A percentile compares a stretch with the other conserved stretches of the same genome.
Evolutionary conservation across 2,797 vertebrate genomes (phyloP).

Genomic region (Melanotaenia pygmaea): DNA sequence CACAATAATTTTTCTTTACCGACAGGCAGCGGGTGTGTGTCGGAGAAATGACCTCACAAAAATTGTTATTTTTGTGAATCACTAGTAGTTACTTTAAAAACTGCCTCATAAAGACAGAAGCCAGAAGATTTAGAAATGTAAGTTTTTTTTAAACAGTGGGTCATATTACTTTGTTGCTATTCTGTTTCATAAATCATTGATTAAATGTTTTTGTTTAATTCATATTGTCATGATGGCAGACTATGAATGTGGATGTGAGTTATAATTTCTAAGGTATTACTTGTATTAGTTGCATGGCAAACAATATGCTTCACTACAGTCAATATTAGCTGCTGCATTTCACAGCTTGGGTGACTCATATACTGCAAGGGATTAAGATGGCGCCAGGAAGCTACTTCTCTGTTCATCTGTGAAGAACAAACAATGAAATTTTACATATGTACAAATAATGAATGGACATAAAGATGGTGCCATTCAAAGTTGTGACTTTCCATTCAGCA

Average conservation of each 20-base stretch:
- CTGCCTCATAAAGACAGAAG: neutral
- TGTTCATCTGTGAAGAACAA: conserved; percentile 9
- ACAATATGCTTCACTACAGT: neutral
- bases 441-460: conserved; percentile 8
- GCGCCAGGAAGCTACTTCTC: conserved; percentile 13
- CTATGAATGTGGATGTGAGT: neutral
- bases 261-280: neutral
- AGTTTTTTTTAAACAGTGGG: neutral
- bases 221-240: neutral
- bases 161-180: too few species aligned
- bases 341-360: conserved; percentile 1
- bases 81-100: neutral
- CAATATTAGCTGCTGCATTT: conserved; percentile 3
- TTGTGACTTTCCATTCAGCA: neutral
- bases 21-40: conserved; percentile 16
- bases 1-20: neutral
- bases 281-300: neutral
- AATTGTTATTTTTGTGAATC: conserved; percentile 2
- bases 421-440: conserved; percentile 14
- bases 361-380: conserved; percentile 7
- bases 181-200: too few species aligned
- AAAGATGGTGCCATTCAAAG: conserved; percentile 4
- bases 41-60: neutral
- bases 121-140: too few species aligned
- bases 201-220: neutral